Percentiles rank a stretch among this genome's conserved stretches.
These are phyloP conservation scores for Tipula vernalis DNA, from an alignment of 2,888 invertebrate genomes.

Conservation along the genomic window DNA sequence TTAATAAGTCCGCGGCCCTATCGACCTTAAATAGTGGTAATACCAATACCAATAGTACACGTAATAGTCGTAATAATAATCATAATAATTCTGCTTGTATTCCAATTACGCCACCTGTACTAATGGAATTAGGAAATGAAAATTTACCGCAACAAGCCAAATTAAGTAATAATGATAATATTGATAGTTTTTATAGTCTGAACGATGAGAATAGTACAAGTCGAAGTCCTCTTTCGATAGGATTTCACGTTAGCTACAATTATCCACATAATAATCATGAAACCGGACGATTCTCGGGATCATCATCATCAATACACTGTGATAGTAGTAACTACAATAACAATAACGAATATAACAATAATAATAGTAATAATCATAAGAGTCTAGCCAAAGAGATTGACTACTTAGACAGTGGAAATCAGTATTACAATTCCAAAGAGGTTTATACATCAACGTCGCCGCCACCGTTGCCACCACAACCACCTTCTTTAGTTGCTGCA, in stretches of 20 bases:
- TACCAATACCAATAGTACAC: background rate
- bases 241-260: background rate
- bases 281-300: background rate
- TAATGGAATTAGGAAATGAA: slow-evolving; percentile 59
- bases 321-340: slow-evolving; percentile 4
- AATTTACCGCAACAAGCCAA: slow-evolving; percentile 40
- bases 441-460: background rate
- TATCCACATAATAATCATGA: background rate
- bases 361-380: background rate
- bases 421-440: slow-evolving; percentile 6
- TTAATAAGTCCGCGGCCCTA: slow-evolving; percentile 22
- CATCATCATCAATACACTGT: background rate
- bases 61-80: background rate
- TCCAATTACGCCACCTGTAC: slow-evolving; percentile 51
- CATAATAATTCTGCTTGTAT: background rate
- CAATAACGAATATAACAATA: background rate
- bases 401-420: background rate
- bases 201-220: slow-evolving; percentile 13
- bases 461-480: slow-evolving; percentile 21
- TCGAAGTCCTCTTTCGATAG: background rate
- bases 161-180: background rate
- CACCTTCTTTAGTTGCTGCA: background rate
- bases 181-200: slow-evolving; percentile 12
- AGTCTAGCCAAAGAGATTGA: background rate
- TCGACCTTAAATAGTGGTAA: background rate